Evolutionary conservation across 2,888 invertebrate genomes (phyloP), one percentile per base, ranked within the genome.

Genomic region (Agapostemon virescens): DNA sequence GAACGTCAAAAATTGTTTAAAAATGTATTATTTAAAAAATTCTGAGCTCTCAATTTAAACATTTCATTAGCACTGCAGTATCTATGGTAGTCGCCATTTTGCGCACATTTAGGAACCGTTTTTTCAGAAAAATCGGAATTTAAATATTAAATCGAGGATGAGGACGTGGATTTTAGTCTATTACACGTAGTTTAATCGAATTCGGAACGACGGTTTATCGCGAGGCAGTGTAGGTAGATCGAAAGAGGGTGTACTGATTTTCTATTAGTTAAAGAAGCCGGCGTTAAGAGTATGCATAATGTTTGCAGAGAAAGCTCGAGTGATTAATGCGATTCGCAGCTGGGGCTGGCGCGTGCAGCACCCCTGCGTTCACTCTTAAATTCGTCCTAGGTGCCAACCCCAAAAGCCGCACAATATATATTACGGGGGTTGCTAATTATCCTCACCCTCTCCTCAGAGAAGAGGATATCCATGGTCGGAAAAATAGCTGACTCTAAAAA

Each of bases 261-360:
- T 67, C 69, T 61, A 69, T 83, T 75, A 67, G 58, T 72, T 75
- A 63, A 69, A 83, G 71, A 71, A 64, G 49, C 45, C 61, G 26
- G n/a, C 52, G 70, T 58, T 66, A 74, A 81, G 68, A 81, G 77
- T 70, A 72, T 63, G 78, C 58, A 69, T 71, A 77, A 79, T 67
- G 83, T 61, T 63, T 74, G 82, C 36, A 69, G 73, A 83, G 82
- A 87, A 85, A 87, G 80, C 78, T 80, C 66, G 80, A 85, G 88
- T 92, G 92, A 92, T 92, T 92, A 92, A 92, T 92, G 91, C 81
- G 89, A 90, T 91, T 91, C 91, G 84, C 92, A 92, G 91, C 92
- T 92, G 92, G 90, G 89, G 87, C 73, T 90, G 91, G 89, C 91
- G 89, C 89, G 86, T 88, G 87, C 87, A 81, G 78, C 85, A 82